Evolutionary conservation across 1,140 invertebrate genomes (phyloP), one percentile per base, ranked within the genome.

Genomic region (Phortica variegata): DNA sequence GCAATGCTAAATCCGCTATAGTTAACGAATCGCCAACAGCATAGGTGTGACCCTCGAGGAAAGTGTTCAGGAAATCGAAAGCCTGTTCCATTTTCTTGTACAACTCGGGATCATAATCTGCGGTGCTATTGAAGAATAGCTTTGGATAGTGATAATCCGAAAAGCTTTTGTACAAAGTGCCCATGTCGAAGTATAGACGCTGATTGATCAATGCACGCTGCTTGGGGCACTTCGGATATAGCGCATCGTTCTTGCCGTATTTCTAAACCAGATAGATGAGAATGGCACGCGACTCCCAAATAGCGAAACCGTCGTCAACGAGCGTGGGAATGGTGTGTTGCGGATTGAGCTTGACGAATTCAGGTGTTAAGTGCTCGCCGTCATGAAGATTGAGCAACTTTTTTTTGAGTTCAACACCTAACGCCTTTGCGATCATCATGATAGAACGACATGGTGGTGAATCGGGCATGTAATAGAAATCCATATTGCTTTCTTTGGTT

Each of bases 281-380:
- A 52, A 90, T 86, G 5, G 88, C 86, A 40, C 85, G 85, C 58
- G 86, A 86, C 68, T 88, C 86, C 65, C 79, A 81, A 2, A 87
- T 46, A 49, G 78, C 77, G 47, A 83, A 84, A 39, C 84, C 85
- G 40, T 83, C 78, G 58, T 88, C 85, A 29, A 85, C 79, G 29
- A 88, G 68, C 8, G 84, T 82, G 2, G 86, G 86, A 31, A 88
- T 75, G 1, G 79, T 83, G 58, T 85, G 85, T 51, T 74, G 71
- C 0, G 75, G 75, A 51, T 77, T 77, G 1, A 77, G 40, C 60
- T 88, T 85, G 6, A 88, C 18, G 60, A 82, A 91, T 62, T 89
- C 85, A 3, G 87, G 85, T 46, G 79, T 85, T 32, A 83, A 61
- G 42, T 88, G 82, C 49, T 89, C 86, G 0, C 82, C 79, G 1